Percentiles rank a stretch among this genome's conserved stretches.
These are phyloP conservation scores for Plumapathes pennacea DNA, from an alignment of 92 coral and sea anemone species.

Conservation along the genomic window DNA sequence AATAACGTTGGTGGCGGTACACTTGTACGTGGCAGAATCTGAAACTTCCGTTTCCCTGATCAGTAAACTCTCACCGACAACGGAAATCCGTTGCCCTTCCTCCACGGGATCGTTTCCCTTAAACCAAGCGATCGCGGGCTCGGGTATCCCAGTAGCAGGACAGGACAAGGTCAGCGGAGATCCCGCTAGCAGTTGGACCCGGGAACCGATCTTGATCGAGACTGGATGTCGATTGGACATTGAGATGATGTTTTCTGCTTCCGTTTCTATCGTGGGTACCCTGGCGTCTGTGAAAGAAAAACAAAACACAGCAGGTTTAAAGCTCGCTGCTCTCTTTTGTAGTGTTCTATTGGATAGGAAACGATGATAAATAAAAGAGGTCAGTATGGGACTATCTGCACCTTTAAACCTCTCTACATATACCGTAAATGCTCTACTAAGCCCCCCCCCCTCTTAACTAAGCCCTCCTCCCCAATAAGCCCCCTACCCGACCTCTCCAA, in stretches of 20 bases:
- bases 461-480: too few species aligned
- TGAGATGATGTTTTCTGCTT: constrained; percentile 40
- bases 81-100: constrained; percentile 13
- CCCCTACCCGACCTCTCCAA: too few species aligned
- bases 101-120: constrained; percentile 40
- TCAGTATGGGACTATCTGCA: too few species aligned
- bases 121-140: constrained; percentile 59
- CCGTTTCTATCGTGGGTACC: constrained; percentile 49
- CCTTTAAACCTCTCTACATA: too few species aligned
- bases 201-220: constrained; percentile 53
- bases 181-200: constrained; percentile 58
- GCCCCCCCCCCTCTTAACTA: too few species aligned
- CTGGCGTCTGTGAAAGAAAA: constrained; percentile 39
- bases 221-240: constrained; percentile 42
- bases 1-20: constrained; percentile 57
- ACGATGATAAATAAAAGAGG: too few species aligned
- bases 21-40: constrained; percentile 49
- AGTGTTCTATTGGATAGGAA: too few species aligned
- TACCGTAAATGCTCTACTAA: too few species aligned
- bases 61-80: constrained; percentile 38
- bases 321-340: too few species aligned
- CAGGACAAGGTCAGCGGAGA: constrained; percentile 52
- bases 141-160: constrained; percentile 64
- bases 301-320: too few species aligned
- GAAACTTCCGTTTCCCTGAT: constrained; percentile 16